These are phyloP conservation scores for Andricus grossulariae DNA, from an alignment of 1,140 invertebrate genomes.

Conservation along the genomic window DNA sequence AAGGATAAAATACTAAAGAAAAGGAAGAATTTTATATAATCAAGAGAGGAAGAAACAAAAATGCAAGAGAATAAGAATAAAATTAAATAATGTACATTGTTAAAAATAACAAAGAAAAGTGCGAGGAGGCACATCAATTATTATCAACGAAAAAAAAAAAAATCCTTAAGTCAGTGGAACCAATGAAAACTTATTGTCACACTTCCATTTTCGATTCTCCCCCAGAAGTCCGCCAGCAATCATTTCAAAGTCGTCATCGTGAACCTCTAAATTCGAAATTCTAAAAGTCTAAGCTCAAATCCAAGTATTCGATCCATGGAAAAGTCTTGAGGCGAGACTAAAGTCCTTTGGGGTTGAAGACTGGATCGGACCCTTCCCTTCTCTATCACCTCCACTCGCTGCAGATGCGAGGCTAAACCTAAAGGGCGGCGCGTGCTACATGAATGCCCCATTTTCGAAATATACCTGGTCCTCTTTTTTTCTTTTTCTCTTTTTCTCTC, in stretches of 20 bases:
- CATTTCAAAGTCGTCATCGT: background rate
- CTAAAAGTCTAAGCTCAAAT: background rate
- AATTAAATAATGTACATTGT: too few relatives aligned
- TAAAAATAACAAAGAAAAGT: too few relatives aligned
- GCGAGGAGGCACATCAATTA: too few relatives aligned
- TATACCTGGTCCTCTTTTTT: background rate
- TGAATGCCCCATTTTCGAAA: background rate
- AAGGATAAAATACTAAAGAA: background rate
- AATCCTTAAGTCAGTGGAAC: too few relatives aligned
- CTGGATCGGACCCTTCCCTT: slow-evolving; percentile 14
- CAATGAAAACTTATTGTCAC: too few relatives aligned
- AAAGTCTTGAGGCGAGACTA: slow-evolving; percentile 25
- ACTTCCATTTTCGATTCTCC: background rate
- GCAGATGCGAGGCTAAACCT: slow-evolving; percentile 9
- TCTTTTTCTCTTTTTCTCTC: background rate
- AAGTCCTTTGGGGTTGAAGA: slow-evolving; percentile 13
- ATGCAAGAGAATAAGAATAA: too few relatives aligned
- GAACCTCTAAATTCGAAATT: slow-evolving; percentile 5
- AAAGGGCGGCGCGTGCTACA: slow-evolving; percentile 22
- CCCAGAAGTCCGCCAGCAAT: background rate
- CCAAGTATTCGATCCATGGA: background rate
- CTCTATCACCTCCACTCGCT: background rate
- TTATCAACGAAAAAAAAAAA: too few relatives aligned
- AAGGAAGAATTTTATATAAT: background rate
- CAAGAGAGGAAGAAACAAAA: background rate